Percentiles rank a stretch among this genome's conserved stretches.
These are phyloP conservation scores for Pangasianodon hypophthalmus DNA, from an alignment of 2,113 vertebrate genomes.

Conservation along the genomic window DNA sequence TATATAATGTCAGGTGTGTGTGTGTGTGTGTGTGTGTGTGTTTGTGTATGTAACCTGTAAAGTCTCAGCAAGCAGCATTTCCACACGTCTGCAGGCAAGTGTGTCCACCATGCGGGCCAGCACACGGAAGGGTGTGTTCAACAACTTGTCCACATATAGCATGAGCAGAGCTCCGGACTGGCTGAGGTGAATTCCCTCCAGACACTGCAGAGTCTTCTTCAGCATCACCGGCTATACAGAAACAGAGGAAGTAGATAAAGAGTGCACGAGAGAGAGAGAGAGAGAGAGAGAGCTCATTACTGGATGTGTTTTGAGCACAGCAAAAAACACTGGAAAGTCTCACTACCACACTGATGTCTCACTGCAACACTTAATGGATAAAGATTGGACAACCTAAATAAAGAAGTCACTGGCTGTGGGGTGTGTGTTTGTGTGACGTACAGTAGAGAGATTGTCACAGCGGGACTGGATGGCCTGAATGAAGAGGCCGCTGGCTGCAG, in stretches of 20 bases:
- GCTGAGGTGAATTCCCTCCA: constrained; percentile 97
- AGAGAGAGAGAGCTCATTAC: background rate
- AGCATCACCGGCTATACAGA: constrained; percentile 82
- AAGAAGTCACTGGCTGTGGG: background rate
- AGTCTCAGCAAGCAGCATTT: constrained; percentile 95
- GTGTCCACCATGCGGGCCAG: constrained; percentile 96
- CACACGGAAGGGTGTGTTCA: constrained; percentile 89
- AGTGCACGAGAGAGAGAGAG: background rate
- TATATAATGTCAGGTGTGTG: background rate
- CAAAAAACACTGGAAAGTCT: background rate
- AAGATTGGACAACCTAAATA: background rate
- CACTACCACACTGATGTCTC: background rate
- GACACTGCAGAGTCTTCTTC: constrained; percentile 92
- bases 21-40: background rate
- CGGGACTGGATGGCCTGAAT: constrained; percentile 97
- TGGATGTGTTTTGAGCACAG: background rate
- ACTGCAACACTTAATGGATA: background rate
- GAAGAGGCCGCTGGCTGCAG: constrained; percentile 95
- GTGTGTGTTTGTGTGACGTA: constrained; percentile 68
- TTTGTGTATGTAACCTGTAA: constrained; percentile 79
- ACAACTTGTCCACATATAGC: constrained; percentile 90
- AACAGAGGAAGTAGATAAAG: background rate
- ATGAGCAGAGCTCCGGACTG: constrained; percentile 93
- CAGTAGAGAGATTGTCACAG: constrained; percentile 89
- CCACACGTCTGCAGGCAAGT: constrained; percentile 91